A percentile compares a stretch with the other conserved stretches of the same genome.
Evolutionary conservation across 2,888 invertebrate species (phyloP).

Genomic region (Epicampocera succincta): DNA sequence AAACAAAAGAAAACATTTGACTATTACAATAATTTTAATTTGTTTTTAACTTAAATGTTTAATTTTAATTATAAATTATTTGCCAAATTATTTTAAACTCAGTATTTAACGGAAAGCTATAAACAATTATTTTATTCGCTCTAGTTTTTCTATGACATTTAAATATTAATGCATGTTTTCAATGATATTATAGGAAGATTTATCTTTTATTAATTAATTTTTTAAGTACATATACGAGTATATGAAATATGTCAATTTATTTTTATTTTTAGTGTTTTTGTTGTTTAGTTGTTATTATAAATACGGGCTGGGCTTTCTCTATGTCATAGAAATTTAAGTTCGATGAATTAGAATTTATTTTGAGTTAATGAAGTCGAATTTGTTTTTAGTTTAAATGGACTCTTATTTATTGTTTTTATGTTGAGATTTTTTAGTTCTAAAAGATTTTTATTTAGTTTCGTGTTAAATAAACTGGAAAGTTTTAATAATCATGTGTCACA

Average conservation of each 20-base stretch:
- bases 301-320: conserved; percentile 32
- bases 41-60: conserved; percentile 21
- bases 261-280: conserved; percentile 43
- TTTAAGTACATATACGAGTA: conserved; percentile 33
- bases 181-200: conserved; percentile 67
- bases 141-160: conserved; percentile 61
- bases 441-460: neutral
- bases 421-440: too few species aligned
- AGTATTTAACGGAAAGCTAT: neutral
- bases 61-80: conserved; percentile 25
- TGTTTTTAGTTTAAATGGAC: conserved; percentile 47
- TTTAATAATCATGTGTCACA: conserved; percentile 19
- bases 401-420: conserved; percentile 36
- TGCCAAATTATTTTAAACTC: conserved; percentile 30
- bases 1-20: conserved; percentile 47
- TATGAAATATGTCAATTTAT: neutral
- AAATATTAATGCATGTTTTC: conserved; percentile 38
- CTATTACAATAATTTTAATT: conserved; percentile 27
- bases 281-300: conserved; percentile 20
- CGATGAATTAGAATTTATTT: conserved; percentile 59
- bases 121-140: conserved; percentile 27
- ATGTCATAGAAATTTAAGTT: conserved; percentile 68
- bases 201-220: conserved; percentile 26
- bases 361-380: conserved; percentile 19
- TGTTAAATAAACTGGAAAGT: conserved; percentile 32